These are phyloP conservation scores for Leiothrix lutea DNA, from an alignment of 2,113 vertebrate genomes.

Conservation along the genomic window DNA sequence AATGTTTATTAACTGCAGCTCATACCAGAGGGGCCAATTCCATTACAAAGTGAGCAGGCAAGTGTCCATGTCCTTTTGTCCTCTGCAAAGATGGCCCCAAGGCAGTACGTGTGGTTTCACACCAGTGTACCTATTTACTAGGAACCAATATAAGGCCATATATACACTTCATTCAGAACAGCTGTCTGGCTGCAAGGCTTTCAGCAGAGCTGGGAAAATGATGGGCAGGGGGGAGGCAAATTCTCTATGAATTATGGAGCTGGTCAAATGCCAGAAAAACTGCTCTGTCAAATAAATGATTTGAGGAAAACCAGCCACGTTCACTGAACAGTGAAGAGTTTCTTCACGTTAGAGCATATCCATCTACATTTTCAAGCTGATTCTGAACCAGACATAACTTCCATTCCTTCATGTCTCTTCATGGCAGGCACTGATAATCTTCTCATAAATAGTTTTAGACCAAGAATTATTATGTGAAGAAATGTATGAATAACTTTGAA, in stretches of 20 bases:
- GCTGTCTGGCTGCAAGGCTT: constrained; percentile 22
- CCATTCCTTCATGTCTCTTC: constrained; percentile 40
- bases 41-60: background rate
- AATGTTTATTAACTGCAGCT: background rate
- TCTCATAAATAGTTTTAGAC: constrained; percentile 54
- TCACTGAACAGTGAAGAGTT: constrained; percentile 33
- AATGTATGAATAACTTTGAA: constrained; percentile 57
- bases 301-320: constrained; percentile 14
- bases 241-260: constrained; percentile 20
- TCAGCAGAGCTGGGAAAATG: constrained; percentile 12
- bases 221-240: background rate
- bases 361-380: constrained; percentile 40
- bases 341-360: constrained; percentile 3
- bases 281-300: constrained; percentile 36
- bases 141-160: background rate
- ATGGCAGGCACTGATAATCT: constrained; percentile 45
- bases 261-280: constrained; percentile 34
- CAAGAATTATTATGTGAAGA: constrained; percentile 57
- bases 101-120: background rate
- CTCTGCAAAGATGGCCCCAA: background rate
- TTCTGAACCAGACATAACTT: constrained; percentile 40
- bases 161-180: constrained; percentile 15
- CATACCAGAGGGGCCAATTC: background rate
- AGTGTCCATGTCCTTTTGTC: background rate
- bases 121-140: background rate